Percentiles rank a stretch among this genome's conserved stretches.
phyloP scores from a whole-genome alignment of 2,888 invertebrate genomes.

The Phyllotreta cruciferae region DNA sequence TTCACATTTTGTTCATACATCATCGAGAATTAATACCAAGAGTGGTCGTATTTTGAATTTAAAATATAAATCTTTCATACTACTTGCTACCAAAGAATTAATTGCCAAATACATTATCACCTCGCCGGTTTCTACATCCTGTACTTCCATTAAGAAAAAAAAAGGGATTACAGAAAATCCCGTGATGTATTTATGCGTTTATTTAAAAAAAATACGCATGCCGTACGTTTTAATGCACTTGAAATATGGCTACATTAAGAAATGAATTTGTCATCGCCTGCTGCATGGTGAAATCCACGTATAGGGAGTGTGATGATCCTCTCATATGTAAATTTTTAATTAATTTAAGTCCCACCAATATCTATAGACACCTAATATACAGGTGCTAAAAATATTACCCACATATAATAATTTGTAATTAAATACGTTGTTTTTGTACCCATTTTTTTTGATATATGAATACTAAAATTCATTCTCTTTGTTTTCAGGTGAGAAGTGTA shows the following conservation, averaged over 20 bases:
- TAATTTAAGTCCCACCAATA: too few relatives aligned
- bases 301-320: neutral
- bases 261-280: constrained; percentile 19
- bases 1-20: constrained; percentile 53
- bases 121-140: constrained; percentile 43
- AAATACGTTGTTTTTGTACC: too few relatives aligned
- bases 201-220: constrained; percentile 22
- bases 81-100: constrained; percentile 51
- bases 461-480: constrained; percentile 37
- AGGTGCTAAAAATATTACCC: too few relatives aligned
- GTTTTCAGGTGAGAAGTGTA: constrained; percentile 55
- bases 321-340: too few relatives aligned
- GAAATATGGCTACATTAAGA: constrained; percentile 21
- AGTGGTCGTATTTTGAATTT: constrained; percentile 51
- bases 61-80: constrained; percentile 53
- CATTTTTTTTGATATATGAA: neutral
- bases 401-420: too few relatives aligned
- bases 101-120: constrained; percentile 53
- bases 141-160: constrained; percentile 39
- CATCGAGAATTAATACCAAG: constrained; percentile 55
- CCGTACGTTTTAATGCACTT: constrained; percentile 29
- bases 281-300: constrained; percentile 2
- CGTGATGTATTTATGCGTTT: constrained; percentile 31
- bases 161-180: constrained; percentile 35
- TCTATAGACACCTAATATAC: too few relatives aligned